Evolutionary conservation across 92 coral and sea anemone species (phyloP).

Genomic region (Umimayanthus chanpuru): DNA sequence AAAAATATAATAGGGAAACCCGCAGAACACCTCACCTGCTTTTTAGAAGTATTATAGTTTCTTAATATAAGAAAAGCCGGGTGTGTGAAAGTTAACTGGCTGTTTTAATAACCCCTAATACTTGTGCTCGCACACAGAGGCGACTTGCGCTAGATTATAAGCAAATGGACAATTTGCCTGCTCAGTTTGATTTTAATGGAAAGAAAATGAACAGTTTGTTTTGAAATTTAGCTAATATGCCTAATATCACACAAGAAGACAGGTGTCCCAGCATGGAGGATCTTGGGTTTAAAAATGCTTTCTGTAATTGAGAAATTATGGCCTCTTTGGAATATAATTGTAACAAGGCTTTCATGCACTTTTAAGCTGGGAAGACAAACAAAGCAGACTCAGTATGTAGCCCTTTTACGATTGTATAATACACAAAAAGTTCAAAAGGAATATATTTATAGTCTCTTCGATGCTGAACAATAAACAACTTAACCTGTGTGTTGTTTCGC

Average conservation of each 20-base stretch:
- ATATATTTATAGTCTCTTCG: neutral
- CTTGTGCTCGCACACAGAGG: neutral
- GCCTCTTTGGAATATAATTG: neutral
- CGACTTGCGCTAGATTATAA: neutral
- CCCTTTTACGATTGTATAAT: neutral
- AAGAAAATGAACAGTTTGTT: constrained; percentile 20
- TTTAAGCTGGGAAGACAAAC: neutral
- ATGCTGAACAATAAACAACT: neutral
- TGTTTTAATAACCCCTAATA: neutral
- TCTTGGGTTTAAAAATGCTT: neutral
- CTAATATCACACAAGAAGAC: constrained; percentile 5
- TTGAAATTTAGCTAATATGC: neutral
- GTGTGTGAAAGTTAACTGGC: neutral
- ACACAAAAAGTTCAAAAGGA: no score
- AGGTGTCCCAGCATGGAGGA: neutral
- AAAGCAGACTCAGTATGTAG: neutral
- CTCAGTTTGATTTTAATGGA: constrained; percentile 5
- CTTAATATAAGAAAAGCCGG: neutral
- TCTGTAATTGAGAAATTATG: neutral
- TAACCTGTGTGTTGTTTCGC: neutral
- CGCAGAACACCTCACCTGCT: neutral
- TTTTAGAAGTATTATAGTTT: neutral
- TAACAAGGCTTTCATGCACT: neutral
- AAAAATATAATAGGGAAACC: neutral
- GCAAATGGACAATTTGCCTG: neutral